A percentile compares a stretch with the other conserved stretches of the same genome.
Evolutionary conservation across 2,797 vertebrate species (phyloP).

Genomic region (Sarcophilus harrisii): DNA sequence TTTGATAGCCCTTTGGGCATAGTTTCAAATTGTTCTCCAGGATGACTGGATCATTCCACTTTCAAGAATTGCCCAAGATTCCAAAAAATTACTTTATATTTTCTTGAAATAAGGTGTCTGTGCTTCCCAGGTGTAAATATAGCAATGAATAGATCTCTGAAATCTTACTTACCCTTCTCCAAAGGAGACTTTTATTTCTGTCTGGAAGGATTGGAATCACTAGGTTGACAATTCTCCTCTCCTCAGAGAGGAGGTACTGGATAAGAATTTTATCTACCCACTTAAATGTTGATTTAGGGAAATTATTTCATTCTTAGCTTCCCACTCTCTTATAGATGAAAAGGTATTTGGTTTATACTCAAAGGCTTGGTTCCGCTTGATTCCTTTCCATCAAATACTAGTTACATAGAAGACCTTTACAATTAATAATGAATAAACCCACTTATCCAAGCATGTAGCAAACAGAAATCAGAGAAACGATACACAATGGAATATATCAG

Average conservation of each 20-base stretch:
- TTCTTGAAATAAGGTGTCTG: neutral
- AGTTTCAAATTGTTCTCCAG: too few relatives aligned
- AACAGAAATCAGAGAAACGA: neutral
- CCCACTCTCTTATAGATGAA: neutral
- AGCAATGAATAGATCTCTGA: neutral
- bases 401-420: neutral
- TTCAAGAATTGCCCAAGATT: neutral
- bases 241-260: neutral
- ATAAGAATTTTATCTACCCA: neutral
- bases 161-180: neutral
- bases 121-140: neutral
- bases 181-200: neutral
- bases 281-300: neutral
- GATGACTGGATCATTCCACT: neutral
- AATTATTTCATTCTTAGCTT: neutral
- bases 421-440: neutral
- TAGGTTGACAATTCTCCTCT: neutral
- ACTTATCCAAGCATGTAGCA: neutral
- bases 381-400: neutral
- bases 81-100: neutral
- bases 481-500: neutral
- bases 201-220: neutral
- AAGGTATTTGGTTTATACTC: neutral
- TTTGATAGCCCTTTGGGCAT: too few relatives aligned
- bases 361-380: neutral